These are phyloP conservation scores for Cetonia aurata DNA, from an alignment of 2,888 invertebrate genomes.

Conservation along the genomic window DNA sequence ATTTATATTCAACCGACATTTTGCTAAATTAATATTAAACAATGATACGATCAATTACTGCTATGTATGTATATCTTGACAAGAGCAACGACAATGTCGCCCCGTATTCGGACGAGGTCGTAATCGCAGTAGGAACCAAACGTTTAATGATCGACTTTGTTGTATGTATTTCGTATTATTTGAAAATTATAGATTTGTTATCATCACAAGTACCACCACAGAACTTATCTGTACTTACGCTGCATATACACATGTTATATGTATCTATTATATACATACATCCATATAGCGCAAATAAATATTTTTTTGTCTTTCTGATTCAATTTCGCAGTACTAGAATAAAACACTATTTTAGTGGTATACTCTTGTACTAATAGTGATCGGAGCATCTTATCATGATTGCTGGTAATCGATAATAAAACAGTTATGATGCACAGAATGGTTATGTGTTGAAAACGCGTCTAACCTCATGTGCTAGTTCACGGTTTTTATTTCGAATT, in stretches of 20 bases:
- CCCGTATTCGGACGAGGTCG: conserved; percentile 4
- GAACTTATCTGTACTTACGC: too few species aligned
- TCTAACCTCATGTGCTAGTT: too few species aligned
- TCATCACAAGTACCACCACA: background rate
- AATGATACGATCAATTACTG: background rate
- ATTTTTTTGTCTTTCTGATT: too few species aligned
- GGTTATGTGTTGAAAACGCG: too few species aligned
- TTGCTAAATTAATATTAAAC: background rate
- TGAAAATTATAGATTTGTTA: background rate
- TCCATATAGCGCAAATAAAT: background rate
- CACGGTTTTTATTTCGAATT: too few species aligned
- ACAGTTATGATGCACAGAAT: too few species aligned
- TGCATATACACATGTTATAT: background rate
- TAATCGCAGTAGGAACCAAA: conserved; percentile 7
- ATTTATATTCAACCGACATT: conserved; percentile 34
- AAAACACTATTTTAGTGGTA: too few species aligned
- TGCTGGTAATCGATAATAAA: too few species aligned
- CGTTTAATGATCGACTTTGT: conserved; percentile 3
- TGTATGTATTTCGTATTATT: background rate
- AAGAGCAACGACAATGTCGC: background rate
- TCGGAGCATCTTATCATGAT: too few species aligned
- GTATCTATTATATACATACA: conserved; percentile 5
- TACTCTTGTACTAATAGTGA: too few species aligned
- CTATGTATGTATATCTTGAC: background rate
- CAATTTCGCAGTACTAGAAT: background rate